Base-by-base conservation (phyloP, 2,113 vertebrate species). In the Carassius auratus region DNA sequence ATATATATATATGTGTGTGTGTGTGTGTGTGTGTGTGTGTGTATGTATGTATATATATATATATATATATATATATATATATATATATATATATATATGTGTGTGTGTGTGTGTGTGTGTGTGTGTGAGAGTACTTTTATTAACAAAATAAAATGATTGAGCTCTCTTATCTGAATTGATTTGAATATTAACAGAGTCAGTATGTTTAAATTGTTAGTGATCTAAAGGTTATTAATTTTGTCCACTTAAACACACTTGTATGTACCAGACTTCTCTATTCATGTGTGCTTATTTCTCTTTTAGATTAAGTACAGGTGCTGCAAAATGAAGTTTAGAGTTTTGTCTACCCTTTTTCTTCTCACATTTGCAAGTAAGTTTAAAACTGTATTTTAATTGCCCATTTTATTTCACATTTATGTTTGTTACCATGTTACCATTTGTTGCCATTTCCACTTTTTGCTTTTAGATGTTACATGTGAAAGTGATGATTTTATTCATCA, bases 251-350 rank as follows among this genome's bases (percentile, higher is more conserved):
- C 5, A 30, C 38, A 42, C 5, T 42, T 42, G 5, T 5, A 36
- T 68, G 6, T 3, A 36, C 0, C 14, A 4, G 15, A 68, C 64
- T 33, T 68, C 6, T 15, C 0, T 30, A 15, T 42, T 30, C 30
- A 64, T 26, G 3, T 26, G 26, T 68, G 66, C 19, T 71, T 21
- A 21, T 71, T 71, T 71, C 33, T 71, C 68, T 71, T 71, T 10
- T 21, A 71, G 68, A 71, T 21, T 17, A 42, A 71, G 4, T 62
- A 26, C 45, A 66, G 78, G 78, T 17, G 59, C 33, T 48, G 33
- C 38, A 50, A 33, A 64, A 81, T 81, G 79, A 68, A 33, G 38
- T 81, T 81, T 14, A 14, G 13, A 15, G 21, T 48, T 23, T 81
- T 12, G 6, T 5, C 23, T 81, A 33, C 45, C 2, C 0, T 50